These are phyloP conservation scores for Drosophila erecta DNA, from an alignment of 1,140 invertebrate genomes.

Conservation along the genomic window DNA sequence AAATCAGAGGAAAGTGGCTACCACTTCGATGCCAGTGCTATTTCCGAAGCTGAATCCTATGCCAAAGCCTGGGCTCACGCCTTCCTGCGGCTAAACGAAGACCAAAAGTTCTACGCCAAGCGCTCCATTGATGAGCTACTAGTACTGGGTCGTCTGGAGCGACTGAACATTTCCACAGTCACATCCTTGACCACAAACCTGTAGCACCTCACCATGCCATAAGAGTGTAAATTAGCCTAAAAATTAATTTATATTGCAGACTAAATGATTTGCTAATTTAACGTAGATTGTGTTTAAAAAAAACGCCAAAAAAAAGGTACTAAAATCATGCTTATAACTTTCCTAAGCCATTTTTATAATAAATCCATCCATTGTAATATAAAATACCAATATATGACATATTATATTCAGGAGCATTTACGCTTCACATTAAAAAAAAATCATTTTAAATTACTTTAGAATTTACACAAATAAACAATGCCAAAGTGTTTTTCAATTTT, in stretches of 20 bases:
- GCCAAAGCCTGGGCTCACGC: constrained; percentile 68
- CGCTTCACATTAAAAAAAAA: too few species aligned
- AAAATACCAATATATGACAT: too few species aligned
- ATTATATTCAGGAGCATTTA: too few species aligned
- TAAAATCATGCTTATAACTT: too few species aligned
- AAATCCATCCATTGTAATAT: too few species aligned
- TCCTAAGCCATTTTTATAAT: too few species aligned
- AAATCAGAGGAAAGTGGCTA: neutral
- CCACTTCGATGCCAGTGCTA: constrained; percentile 46
- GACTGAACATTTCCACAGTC: constrained; percentile 62
- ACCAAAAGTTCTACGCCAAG: constrained; percentile 73
- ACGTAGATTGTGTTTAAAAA: neutral
- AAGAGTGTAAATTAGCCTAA: neutral
- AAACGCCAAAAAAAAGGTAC: too few species aligned
- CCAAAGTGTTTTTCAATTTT: constrained; percentile 74
- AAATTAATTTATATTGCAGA: neutral
- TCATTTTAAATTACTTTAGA: too few species aligned
- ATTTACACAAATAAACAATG: neutral
- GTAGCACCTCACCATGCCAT: constrained; percentile 15
- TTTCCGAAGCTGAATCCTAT: constrained; percentile 68
- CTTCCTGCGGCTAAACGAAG: constrained; percentile 65
- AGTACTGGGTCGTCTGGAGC: constrained; percentile 58
- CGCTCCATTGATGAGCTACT: constrained; percentile 71
- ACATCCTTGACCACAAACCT: constrained; percentile 65
- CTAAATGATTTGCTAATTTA: neutral